phyloP scores from a whole-genome alignment of 1,140 invertebrate species.

The Sogatella furcifera region DNA sequence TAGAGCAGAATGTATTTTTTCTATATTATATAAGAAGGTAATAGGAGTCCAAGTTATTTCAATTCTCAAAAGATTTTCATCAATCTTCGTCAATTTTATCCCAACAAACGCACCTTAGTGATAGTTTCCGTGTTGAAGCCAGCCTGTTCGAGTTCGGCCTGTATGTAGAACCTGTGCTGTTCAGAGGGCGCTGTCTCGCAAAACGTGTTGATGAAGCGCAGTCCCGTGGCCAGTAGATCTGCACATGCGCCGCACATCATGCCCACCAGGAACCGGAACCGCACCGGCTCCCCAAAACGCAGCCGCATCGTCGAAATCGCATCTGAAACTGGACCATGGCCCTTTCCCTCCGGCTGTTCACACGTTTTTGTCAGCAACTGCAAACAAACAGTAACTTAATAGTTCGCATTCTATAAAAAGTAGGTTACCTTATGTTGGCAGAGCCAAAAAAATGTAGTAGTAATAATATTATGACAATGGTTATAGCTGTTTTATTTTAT shows the following conservation, averaged over 20 bases:
- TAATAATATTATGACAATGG: no score
- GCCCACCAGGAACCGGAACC: constrained; percentile 81
- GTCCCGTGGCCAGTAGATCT: constrained; percentile 66
- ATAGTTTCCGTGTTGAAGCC: constrained; percentile 61
- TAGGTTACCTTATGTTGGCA: no score
- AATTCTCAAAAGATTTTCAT: background rate
- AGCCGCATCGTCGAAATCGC: constrained; percentile 79
- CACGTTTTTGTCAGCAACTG: constrained; percentile 67
- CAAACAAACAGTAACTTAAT: constrained; percentile 21
- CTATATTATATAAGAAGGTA: background rate
- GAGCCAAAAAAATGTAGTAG: no score
- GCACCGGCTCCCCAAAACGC: constrained; percentile 80
- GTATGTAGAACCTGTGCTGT: constrained; percentile 74
- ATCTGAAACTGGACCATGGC: constrained; percentile 75
- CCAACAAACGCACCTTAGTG: constrained; percentile 44
- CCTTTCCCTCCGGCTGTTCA: constrained; percentile 46
- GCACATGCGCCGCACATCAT: constrained; percentile 62
- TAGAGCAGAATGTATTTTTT: no score
- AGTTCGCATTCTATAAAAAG: no score
- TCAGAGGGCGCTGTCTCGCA: constrained; percentile 58
- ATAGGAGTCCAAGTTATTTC: background rate
- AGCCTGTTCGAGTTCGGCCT: constrained; percentile 77
- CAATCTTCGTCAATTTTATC: constrained; percentile 7
- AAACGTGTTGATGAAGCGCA: constrained; percentile 77
- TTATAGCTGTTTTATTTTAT: no score